Percentiles rank a stretch among this genome's conserved stretches.
Conservation (phyloP, 1,140 invertebrate species). For the Hylaeus volcanicus region DNA sequence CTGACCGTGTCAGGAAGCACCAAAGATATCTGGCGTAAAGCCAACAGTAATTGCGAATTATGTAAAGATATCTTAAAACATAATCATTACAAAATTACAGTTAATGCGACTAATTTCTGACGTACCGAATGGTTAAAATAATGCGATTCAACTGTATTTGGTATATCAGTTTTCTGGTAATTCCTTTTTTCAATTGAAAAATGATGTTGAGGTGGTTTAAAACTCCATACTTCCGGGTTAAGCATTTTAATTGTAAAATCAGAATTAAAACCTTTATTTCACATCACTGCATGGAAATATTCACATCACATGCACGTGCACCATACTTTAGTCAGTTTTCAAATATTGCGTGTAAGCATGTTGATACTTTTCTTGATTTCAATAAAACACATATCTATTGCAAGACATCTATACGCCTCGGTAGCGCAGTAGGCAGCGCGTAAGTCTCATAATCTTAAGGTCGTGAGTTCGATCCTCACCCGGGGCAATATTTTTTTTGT, state of each 20-base stretch:
- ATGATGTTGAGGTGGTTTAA: conserved; percentile 75
- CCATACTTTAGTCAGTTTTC: background rate
- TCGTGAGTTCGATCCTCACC: conserved; percentile 97
- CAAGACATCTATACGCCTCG: conserved; percentile 81
- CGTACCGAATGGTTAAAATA: conserved; percentile 82
- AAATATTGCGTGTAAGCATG: background rate
- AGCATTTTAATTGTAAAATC: conserved; percentile 74
- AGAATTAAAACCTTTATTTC: background rate
- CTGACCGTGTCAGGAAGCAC: conserved; percentile 79
- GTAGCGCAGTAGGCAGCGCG: conserved; percentile 96
- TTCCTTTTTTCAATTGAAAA: conserved; percentile 67
- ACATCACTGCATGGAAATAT: background rate
- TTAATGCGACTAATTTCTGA: conserved; percentile 37
- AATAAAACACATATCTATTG: background rate
- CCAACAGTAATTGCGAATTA: conserved; percentile 73
- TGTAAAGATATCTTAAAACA: conserved; percentile 66
- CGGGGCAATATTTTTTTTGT: conserved; percentile 86
- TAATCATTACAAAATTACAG: conserved; percentile 59
- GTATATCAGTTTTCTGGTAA: conserved; percentile 53
- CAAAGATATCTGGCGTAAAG: conserved; percentile 80
- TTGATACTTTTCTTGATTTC: background rate
- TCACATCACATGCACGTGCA: background rate
- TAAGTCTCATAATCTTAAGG: conserved; percentile 98
- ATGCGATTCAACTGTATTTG: conserved; percentile 72
- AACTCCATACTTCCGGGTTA: conserved; percentile 82